These are phyloP conservation scores for Spisula solida DNA, from an alignment of 2,888 invertebrate species.

Conservation along the genomic window DNA sequence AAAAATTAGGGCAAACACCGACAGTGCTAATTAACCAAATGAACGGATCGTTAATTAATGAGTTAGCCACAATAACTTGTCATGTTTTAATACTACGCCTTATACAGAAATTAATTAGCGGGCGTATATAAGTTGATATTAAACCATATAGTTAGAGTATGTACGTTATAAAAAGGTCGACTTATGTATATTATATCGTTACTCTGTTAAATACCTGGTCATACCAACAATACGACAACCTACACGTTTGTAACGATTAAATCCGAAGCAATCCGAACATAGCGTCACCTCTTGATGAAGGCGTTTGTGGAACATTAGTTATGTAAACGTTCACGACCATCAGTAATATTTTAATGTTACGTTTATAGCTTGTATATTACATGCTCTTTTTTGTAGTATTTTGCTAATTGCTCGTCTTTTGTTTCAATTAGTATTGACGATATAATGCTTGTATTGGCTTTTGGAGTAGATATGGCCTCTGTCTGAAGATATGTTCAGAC, in stretches of 20 bases:
- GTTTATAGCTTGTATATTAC: not conserved
- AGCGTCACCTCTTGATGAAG: not conserved
- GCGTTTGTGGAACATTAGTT: not conserved
- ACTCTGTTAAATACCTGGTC: not conserved
- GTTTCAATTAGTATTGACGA: no score
- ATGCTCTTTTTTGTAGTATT: no score
- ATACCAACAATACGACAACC: not conserved
- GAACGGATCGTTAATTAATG: constrained; percentile 8
- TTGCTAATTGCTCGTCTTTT: no score
- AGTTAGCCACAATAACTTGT: not conserved
- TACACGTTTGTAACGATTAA: not conserved
- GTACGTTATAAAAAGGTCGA: constrained; percentile 1
- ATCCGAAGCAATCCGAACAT: not conserved
- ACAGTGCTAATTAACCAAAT: constrained; percentile 16
- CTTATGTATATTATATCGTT: not conserved
- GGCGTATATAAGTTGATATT: constrained; percentile 19
- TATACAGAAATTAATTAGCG: constrained; percentile 43
- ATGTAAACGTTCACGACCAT: not conserved
- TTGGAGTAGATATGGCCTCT: no score
- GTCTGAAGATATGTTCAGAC: no score
- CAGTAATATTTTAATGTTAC: not conserved
- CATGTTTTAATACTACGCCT: constrained; percentile 33
- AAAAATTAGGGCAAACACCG: constrained; percentile 5
- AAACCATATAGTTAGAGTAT: not conserved
- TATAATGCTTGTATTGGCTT: no score